These are phyloP conservation scores for Itoplectis maculator DNA, from an alignment of 2,888 invertebrate genomes.

Conservation along the genomic window DNA sequence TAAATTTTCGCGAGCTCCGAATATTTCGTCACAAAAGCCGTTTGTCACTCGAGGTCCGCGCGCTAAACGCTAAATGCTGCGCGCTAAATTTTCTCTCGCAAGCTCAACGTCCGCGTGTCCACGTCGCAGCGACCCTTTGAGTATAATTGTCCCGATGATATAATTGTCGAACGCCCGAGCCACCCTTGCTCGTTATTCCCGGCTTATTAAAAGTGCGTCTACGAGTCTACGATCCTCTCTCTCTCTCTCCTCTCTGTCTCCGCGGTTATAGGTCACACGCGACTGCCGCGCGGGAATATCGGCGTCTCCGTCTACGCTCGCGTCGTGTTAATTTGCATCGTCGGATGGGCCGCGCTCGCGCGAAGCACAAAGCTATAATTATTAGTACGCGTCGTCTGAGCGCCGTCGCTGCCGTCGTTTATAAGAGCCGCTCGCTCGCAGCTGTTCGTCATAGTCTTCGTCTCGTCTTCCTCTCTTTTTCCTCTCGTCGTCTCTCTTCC, in stretches of 20 bases:
- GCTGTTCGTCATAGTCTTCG: conserved; percentile 61
- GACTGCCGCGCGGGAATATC: conserved; percentile 26
- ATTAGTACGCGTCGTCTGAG: conserved; percentile 83
- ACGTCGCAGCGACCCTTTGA: conserved; percentile 61
- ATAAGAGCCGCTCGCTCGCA: conserved; percentile 72
- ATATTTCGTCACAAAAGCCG: too few relatives aligned
- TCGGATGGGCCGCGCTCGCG: conserved; percentile 72
- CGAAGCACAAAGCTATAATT: conserved; percentile 82
- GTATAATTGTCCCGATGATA: conserved; percentile 40
- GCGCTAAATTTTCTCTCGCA: too few relatives aligned
- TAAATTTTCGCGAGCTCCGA: too few relatives aligned
- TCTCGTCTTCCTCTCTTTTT: conserved; percentile 48
- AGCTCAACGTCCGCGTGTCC: too few relatives aligned
- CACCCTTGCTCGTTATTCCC: conserved; percentile 40
- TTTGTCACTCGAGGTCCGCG: too few relatives aligned
- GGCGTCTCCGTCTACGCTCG: conserved; percentile 53
- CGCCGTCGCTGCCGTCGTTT: conserved; percentile 78
- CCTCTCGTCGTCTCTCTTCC: conserved; percentile 14
- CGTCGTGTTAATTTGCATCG: conserved; percentile 78
- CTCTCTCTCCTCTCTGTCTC: conserved; percentile 3
- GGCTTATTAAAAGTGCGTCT: conserved; percentile 51
- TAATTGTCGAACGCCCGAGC: conserved; percentile 59
- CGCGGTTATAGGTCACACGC: conserved; percentile 12
- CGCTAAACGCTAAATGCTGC: too few relatives aligned
- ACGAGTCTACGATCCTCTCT: too few relatives aligned